phyloP scores from a whole-genome alignment of 2,888 invertebrate species.

The Muschampia plurimacula region DNA sequence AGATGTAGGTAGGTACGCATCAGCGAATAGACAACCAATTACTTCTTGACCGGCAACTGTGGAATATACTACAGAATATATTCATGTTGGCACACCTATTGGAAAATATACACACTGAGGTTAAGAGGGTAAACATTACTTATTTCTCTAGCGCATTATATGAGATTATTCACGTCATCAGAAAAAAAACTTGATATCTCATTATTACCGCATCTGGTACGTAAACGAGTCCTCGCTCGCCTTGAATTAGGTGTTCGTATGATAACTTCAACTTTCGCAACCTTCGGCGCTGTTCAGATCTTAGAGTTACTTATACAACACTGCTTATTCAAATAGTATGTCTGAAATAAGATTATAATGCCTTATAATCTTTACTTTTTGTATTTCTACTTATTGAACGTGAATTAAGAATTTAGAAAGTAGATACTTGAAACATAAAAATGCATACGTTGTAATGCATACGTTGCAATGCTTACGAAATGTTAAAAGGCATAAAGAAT shows the following conservation, averaged over 20 bases:
- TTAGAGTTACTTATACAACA: background rate
- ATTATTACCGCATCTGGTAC: slow-evolving; percentile 30
- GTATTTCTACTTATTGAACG: background rate
- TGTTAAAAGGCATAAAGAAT: slow-evolving; percentile 28
- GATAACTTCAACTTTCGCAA: slow-evolving; percentile 17
- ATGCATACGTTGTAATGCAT: background rate
- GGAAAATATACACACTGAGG: background rate
- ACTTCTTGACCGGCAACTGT: slow-evolving; percentile 23
- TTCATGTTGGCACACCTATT: slow-evolving; percentile 3
- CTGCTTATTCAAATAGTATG: background rate
- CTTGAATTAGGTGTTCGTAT: slow-evolving; percentile 34
- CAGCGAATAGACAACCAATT: slow-evolving; percentile 11
- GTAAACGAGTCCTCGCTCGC: slow-evolving; percentile 35
- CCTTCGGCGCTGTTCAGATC: slow-evolving; percentile 19
- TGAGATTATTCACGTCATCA: slow-evolving; percentile 2
- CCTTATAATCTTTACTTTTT: background rate
- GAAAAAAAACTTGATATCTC: slow-evolving; percentile 20
- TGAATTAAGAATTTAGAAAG: background rate
- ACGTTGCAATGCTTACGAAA: slow-evolving; percentile 14
- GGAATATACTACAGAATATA: background rate
- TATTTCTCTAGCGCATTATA: background rate
- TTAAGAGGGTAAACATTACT: slow-evolving; percentile 1
- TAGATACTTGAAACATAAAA: background rate
- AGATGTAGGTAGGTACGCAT: slow-evolving; percentile 4
- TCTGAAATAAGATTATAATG: background rate